Evolutionary conservation across 2,888 invertebrate genomes (phyloP).

Genomic region (Lampropteryx suffumata): DNA sequence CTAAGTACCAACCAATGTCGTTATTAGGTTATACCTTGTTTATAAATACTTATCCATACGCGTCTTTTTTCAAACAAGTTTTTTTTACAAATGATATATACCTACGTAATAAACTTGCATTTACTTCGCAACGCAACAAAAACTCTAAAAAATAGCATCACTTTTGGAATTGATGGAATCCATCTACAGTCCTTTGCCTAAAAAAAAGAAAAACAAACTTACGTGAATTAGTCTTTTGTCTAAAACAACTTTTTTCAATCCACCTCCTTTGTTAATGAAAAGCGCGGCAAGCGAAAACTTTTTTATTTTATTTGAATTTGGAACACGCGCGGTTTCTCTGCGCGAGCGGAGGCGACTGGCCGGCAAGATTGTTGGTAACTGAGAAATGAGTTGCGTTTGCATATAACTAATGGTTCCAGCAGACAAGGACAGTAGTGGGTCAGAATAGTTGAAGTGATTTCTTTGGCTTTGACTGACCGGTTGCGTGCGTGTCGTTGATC

Average conservation of each 20-base stretch:
- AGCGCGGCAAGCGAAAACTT: conserved; percentile 17
- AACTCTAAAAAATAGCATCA: too few species aligned
- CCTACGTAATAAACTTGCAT: too few species aligned
- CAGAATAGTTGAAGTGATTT: conserved; percentile 14
- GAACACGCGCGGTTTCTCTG: conserved; percentile 11
- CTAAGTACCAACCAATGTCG: too few species aligned
- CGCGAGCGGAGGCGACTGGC: conserved; percentile 20
- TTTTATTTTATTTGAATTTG: conserved; percentile 14
- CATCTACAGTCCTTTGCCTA: not conserved
- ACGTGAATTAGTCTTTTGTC: conserved; percentile 7
- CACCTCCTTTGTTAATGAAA: conserved; percentile 16
- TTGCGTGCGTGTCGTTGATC: conserved; percentile 12
- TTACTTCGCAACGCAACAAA: too few species aligned
- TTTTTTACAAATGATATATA: too few species aligned
- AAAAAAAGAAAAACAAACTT: conserved; percentile 15
- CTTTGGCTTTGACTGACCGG: conserved; percentile 13
- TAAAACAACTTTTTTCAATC: conserved; percentile 18
- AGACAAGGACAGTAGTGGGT: conserved; percentile 25
- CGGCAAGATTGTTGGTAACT: not conserved
- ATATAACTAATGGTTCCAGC: not conserved
- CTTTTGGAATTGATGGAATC: too few species aligned
- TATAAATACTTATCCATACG: too few species aligned
- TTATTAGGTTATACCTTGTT: too few species aligned
- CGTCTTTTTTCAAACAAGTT: too few species aligned
- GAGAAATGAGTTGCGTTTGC: conserved; percentile 18